Evolutionary conservation across 1,140 invertebrate species (phyloP), one percentile per base, ranked within the genome.

Genomic region (Hylyphantes graminicola): DNA sequence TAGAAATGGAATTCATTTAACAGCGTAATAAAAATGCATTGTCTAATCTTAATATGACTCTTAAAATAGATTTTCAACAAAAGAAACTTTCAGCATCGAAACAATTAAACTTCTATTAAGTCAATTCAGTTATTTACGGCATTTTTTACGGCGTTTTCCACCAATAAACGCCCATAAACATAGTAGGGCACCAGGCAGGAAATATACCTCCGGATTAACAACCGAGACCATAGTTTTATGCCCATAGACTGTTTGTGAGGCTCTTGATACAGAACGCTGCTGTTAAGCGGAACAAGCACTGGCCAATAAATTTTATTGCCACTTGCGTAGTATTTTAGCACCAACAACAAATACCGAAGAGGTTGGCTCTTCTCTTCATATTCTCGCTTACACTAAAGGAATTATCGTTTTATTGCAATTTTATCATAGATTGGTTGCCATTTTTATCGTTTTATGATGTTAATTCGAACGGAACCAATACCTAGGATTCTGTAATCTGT

Each of bases 251-350:
- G 35, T 74, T 74, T 57, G 54, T 55, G 72, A 74, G 72, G 17
- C 2, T 11, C 57, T 35, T 50, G 72, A 35, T 74, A 74, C 57
- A 57, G 57, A 74, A 13, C 54, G 19, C 21, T n/a, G 54, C 72
- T 11, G 54, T 74, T 74, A 74, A 74, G 15, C 54, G 19, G 54
- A 74, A 57, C 54, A 74, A 74, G 48, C 72, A 13, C 72, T 48
- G n/a, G 54, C 72, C 72, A 74, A 74, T 74, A 74, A 57, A 74
- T 59, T 74, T 74, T 74, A 74, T 74, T 57, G 17, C 53, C 72
- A 57, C 13, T 74, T 74, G 35, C 54, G 57, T 57, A 48, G 72
- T 35, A 48, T 74, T 74, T 74, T 74, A 74, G 53, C 72, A 59
- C 72, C 53, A 7, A 21, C 10, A 74, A 21, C 15, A 74, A 74